Evolutionary conservation across 1,140 invertebrate species (phyloP).

Genomic region (Holotrichia oblita): DNA sequence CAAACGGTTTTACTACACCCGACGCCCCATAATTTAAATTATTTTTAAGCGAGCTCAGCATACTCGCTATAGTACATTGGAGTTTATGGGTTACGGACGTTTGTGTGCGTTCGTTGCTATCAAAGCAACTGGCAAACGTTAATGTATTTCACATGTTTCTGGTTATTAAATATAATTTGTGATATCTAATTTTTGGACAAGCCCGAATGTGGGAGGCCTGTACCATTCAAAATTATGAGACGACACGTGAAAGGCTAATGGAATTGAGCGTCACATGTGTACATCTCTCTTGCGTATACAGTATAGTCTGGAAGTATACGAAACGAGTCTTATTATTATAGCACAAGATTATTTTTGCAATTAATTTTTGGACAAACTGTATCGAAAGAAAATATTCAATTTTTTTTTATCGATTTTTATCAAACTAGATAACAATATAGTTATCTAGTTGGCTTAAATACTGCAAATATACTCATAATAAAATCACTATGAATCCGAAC

Average conservation of each 20-base stretch:
- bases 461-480: no score
- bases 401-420: no score
- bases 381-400: no score
- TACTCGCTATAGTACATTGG: not conserved
- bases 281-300: no score
- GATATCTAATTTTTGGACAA: conserved; percentile 28
- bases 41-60: not conserved
- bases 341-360: no score
- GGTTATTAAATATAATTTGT: conserved; percentile 35
- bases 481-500: no score
- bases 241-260: conserved; percentile 15
- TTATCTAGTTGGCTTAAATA: no score
- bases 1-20: conserved; percentile 20
- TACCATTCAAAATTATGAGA: conserved; percentile 17
- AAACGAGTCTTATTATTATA: no score
- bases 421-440: no score
- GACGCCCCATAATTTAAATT: conserved; percentile 32
- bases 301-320: no score
- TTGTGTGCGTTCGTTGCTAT: conserved; percentile 14
- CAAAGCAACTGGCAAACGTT: conserved; percentile 18
- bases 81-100: not conserved
- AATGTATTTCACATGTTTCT: conserved; percentile 31
- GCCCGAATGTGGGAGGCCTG: conserved; percentile 6
- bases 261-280: not conserved
- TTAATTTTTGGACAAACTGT: no score